phyloP scores from a whole-genome alignment of 2,888 invertebrate species.

The Cyclophora albipunctata region DNA sequence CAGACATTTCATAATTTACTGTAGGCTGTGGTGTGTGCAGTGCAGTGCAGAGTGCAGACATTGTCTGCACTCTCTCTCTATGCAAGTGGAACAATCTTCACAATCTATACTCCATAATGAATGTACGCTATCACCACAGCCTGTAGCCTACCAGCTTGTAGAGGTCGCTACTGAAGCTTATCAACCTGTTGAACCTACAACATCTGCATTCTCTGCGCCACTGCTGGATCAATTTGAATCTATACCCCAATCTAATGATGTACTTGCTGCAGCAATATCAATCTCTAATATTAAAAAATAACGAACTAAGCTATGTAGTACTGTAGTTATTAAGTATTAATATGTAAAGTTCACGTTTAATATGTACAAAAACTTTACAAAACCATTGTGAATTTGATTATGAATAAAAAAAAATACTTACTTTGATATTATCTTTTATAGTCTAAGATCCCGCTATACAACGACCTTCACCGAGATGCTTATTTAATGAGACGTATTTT shows the following conservation, averaged over 20 bases:
- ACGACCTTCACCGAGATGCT: no score
- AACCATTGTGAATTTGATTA: constrained; percentile 7
- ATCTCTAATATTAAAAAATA: constrained; percentile 7
- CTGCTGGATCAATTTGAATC: constrained; percentile 9
- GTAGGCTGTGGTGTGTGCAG: no score
- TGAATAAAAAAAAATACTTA: constrained; percentile 13
- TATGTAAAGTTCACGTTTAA: constrained; percentile 12
- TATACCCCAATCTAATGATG: constrained; percentile 10
- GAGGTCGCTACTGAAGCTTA: constrained; percentile 9
- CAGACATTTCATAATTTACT: no score
- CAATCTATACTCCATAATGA: no score
- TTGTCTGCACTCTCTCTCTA: no score
- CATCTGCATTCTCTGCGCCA: no score
- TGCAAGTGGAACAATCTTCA: no score
- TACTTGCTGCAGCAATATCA: constrained; percentile 12
- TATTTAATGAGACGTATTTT: no score
- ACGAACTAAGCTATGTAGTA: constrained; percentile 11
- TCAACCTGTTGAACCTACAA: constrained; percentile 9
- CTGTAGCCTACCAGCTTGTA: constrained; percentile 10
- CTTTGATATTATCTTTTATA: constrained; percentile 11
- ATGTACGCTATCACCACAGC: constrained; percentile 13
- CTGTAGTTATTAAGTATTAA: constrained; percentile 11
- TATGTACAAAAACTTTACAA: constrained; percentile 7
- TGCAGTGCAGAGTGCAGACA: no score
- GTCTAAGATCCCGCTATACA: no score